Evolutionary conservation across 2,888 invertebrate genomes (phyloP).

Genomic region (Caenorhabditis virilis): DNA sequence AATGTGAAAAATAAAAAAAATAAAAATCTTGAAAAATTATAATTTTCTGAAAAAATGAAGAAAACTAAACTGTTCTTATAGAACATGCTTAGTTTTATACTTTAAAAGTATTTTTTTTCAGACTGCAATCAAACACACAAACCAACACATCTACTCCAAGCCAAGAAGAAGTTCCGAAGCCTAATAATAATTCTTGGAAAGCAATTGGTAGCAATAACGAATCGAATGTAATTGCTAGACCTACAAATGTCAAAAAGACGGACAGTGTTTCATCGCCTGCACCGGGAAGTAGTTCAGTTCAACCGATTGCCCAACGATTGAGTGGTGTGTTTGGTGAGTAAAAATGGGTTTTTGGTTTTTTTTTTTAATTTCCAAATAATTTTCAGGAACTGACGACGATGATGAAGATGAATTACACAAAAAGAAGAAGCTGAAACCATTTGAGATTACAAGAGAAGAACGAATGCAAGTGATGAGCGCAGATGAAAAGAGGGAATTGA

Average conservation of each 20-base stretch:
- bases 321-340: constrained; percentile 57
- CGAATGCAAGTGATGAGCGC: constrained; percentile 60
- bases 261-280: constrained; percentile 10
- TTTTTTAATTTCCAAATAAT: constrained; percentile 1
- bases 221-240: not conserved
- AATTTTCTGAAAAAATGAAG: no score
- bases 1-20: no score
- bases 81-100: no score
- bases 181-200: constrained; percentile 23
- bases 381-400: constrained; percentile 43
- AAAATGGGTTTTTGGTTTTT: no score
- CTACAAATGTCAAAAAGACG: not conserved
- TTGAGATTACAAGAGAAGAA: constrained; percentile 64
- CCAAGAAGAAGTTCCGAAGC: not conserved
- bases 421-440: constrained; percentile 62
- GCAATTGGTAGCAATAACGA: constrained; percentile 19
- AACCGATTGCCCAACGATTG: constrained; percentile 35
- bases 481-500: constrained; percentile 90
- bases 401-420: constrained; percentile 55
- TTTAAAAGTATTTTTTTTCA: no score
- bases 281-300: constrained; percentile 8
- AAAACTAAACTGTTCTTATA: no score
- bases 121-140: no score
- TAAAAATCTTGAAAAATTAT: no score
- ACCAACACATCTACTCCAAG: not conserved